Percentiles rank a stretch among this genome's conserved stretches.
These are phyloP conservation scores for Thoracochromis brauschi DNA, from an alignment of 2,113 vertebrate species.

Conservation along the genomic window DNA sequence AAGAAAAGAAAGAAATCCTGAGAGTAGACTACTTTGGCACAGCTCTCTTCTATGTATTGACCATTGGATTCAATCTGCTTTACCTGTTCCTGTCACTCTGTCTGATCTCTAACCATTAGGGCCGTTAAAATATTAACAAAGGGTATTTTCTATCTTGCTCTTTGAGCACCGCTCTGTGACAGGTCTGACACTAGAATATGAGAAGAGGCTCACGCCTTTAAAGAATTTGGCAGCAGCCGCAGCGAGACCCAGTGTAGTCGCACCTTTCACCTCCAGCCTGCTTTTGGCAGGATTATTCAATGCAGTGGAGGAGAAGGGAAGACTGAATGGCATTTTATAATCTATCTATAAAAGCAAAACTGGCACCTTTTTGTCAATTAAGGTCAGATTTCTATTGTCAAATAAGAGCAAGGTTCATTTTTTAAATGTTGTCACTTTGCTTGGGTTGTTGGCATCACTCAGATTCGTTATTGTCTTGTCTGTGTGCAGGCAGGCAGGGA, in stretches of 20 bases:
- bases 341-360: not conserved
- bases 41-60: not conserved
- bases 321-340: not conserved
- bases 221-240: not conserved
- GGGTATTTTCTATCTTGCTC: not conserved
- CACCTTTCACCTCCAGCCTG: not conserved
- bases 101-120: not conserved
- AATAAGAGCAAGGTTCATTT: not conserved
- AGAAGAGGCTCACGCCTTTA: not conserved
- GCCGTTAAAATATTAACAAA: conserved; percentile 19
- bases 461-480: not conserved
- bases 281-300: not conserved
- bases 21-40: not conserved
- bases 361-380: not conserved
- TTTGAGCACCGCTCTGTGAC: not conserved
- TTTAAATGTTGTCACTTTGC: not conserved
- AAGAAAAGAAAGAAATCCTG: not conserved
- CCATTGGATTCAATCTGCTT: not conserved
- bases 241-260: not conserved
- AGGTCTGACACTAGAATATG: conserved; percentile 1
- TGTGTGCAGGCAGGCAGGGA: not conserved
- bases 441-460: not conserved
- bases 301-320: not conserved
- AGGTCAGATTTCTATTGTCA: not conserved
- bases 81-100: not conserved